phyloP scores from a whole-genome alignment of 1,140 invertebrate species.

The Drosophila sproati region DNA sequence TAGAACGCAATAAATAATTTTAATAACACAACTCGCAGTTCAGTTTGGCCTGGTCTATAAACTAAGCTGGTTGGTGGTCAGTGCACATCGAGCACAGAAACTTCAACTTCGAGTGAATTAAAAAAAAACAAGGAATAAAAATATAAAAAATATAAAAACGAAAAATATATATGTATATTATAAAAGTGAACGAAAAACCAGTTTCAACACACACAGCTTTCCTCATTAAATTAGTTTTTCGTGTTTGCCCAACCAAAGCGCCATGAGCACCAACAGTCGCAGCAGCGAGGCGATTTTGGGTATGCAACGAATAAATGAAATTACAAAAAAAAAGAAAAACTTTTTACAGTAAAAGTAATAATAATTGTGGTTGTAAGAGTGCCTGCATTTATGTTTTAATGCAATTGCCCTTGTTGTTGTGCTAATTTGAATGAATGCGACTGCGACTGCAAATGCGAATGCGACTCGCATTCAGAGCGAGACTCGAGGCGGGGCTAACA shows the following conservation, averaged over 20 bases:
- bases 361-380: constrained; percentile 41
- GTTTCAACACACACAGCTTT: background rate
- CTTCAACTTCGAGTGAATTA: constrained; percentile 28
- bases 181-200: constrained; percentile 9
- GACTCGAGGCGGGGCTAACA: background rate
- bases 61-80: constrained; percentile 40
- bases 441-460: background rate
- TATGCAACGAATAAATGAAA: constrained; percentile 32
- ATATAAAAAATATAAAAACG: constrained; percentile 3
- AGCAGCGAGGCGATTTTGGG: constrained; percentile 62
- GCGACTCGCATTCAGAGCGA: background rate
- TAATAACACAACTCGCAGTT: constrained; percentile 56
- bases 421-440: constrained; percentile 52
- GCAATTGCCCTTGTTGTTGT: constrained; percentile 47
- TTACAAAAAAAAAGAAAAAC: constrained; percentile 13
- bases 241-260: constrained; percentile 40
- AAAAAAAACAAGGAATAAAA: constrained; percentile 26
- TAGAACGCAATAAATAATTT: constrained; percentile 68
- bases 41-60: constrained; percentile 57
- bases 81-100: constrained; percentile 24
- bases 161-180: constrained; percentile 10
- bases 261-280: constrained; percentile 37
- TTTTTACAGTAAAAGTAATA: constrained; percentile 33
- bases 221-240: constrained; percentile 73
- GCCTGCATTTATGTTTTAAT: constrained; percentile 38